These are phyloP conservation scores for Zelostemma sp. DNA, from an alignment of 1,140 invertebrate genomes.

Conservation along the genomic window DNA sequence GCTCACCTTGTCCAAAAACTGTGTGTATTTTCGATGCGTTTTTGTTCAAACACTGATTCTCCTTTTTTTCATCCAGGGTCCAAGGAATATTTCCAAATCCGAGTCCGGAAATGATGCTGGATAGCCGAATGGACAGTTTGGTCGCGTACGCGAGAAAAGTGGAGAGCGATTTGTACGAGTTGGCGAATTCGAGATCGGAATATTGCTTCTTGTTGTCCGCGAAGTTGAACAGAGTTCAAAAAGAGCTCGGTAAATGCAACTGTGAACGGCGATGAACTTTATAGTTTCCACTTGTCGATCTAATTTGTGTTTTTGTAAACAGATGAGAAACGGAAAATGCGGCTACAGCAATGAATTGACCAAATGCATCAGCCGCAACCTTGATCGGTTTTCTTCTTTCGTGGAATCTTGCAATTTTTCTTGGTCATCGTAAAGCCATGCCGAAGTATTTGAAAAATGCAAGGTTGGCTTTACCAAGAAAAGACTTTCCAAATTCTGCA, in stretches of 20 bases:
- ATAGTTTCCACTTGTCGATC: too few relatives aligned
- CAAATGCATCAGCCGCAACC: too few relatives aligned
- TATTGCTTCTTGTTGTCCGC: constrained; percentile 99
- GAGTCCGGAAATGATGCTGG: constrained; percentile 92
- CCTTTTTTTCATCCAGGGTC: constrained; percentile 77
- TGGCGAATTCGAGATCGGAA: constrained; percentile 95
- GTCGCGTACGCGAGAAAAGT: constrained; percentile 99
- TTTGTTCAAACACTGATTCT: not conserved
- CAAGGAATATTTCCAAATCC: constrained; percentile 99
- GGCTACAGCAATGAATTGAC: too few relatives aligned
- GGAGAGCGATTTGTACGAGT: constrained; percentile 99
- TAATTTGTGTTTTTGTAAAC: too few relatives aligned
- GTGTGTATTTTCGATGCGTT: constrained; percentile 74
- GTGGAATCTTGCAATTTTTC: too few relatives aligned
- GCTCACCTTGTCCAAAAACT: constrained; percentile 99
- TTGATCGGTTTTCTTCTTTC: too few relatives aligned
- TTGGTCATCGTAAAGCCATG: too few relatives aligned
- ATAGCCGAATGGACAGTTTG: constrained; percentile 97
- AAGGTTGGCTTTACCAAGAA: too few relatives aligned
- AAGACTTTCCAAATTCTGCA: too few relatives aligned
- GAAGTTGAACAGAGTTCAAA: constrained; percentile 99
- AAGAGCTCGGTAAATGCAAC: constrained; percentile 84
- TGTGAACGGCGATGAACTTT: too few relatives aligned
- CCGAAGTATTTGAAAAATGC: too few relatives aligned
- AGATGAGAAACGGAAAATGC: too few relatives aligned